These are phyloP conservation scores for Agrenia bidenticulata DNA, from an alignment of 2,888 invertebrate species.

Conservation along the genomic window DNA sequence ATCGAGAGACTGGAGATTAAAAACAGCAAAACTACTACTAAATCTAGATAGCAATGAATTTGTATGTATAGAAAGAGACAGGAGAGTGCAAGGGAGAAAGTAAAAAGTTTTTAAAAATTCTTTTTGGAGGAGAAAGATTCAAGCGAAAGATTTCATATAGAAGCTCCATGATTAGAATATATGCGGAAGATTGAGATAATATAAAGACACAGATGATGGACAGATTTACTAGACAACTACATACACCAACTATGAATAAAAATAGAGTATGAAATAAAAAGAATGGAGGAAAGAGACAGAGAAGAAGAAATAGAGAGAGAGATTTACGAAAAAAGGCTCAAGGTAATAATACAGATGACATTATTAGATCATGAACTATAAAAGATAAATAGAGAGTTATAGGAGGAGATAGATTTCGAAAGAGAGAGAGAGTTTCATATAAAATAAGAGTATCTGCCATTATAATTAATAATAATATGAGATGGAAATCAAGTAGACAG, in stretches of 20 bases:
- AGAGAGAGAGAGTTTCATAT: neutral
- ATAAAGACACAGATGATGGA: too few relatives aligned
- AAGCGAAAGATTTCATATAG: slow-evolving; percentile 30
- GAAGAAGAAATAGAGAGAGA: neutral
- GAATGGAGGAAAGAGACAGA: neutral
- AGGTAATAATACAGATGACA: neutral
- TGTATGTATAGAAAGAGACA: slow-evolving; percentile 37
- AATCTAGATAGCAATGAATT: slow-evolving; percentile 31
- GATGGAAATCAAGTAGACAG: slow-evolving; percentile 34
- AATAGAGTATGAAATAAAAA: too few relatives aligned
- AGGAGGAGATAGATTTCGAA: neutral
- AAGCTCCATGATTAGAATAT: too few relatives aligned
- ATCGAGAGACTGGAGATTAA: slow-evolving; percentile 9
- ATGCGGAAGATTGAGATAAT: too few relatives aligned
- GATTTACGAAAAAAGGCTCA: neutral
- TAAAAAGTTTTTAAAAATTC: slow-evolving; percentile 41
- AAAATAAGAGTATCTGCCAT: neutral
- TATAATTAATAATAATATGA: slow-evolving; percentile 19
- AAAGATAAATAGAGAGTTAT: neutral
- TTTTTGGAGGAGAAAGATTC: slow-evolving; percentile 10
- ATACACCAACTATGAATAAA: too few relatives aligned
- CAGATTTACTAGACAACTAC: too few relatives aligned
- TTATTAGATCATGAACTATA: neutral
- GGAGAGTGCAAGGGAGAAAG: slow-evolving; percentile 47
- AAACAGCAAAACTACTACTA: slow-evolving; percentile 9